phyloP scores from a whole-genome alignment of 2,888 invertebrate genomes.

The Lutraria lutraria region DNA sequence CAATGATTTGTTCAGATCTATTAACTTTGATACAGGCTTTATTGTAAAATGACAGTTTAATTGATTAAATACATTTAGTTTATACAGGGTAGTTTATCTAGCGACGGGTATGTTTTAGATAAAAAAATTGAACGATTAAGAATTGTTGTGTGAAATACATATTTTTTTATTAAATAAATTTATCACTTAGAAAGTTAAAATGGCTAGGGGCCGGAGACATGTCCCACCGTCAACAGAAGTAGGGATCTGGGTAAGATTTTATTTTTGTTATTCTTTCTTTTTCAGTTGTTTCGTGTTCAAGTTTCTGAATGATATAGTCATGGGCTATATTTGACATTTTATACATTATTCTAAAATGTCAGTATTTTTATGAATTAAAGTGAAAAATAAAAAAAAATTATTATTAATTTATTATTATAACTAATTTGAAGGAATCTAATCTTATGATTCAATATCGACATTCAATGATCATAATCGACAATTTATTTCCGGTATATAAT shows the following conservation, averaged over 20 bases:
- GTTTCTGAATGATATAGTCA: too few species aligned
- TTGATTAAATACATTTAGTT: not conserved
- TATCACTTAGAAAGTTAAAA: constrained; percentile 38
- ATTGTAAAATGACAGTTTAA: constrained; percentile 33
- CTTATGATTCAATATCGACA: too few species aligned
- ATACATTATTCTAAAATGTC: too few species aligned
- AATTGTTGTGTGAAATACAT: not conserved
- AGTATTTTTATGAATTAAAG: too few species aligned
- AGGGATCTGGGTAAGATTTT: constrained; percentile 72
- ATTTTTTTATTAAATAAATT: not conserved
- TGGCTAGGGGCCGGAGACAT: constrained; percentile 71
- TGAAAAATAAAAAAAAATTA: too few species aligned
- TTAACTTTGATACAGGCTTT: constrained; percentile 35
- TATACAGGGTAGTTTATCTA: not conserved
- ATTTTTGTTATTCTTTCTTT: not conserved
- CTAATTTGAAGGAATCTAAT: too few species aligned
- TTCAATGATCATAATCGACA: too few species aligned
- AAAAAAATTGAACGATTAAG: not conserved
- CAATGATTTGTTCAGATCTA: constrained; percentile 37
- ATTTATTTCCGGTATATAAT: too few species aligned
- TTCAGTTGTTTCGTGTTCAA: too few species aligned
- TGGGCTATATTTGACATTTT: too few species aligned
- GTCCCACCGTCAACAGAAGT: constrained; percentile 67
- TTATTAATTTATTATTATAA: too few species aligned
- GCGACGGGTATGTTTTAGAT: not conserved